Conservation (phyloP, 1,140 invertebrate species). For the Odontomachus brunneus region DNA sequence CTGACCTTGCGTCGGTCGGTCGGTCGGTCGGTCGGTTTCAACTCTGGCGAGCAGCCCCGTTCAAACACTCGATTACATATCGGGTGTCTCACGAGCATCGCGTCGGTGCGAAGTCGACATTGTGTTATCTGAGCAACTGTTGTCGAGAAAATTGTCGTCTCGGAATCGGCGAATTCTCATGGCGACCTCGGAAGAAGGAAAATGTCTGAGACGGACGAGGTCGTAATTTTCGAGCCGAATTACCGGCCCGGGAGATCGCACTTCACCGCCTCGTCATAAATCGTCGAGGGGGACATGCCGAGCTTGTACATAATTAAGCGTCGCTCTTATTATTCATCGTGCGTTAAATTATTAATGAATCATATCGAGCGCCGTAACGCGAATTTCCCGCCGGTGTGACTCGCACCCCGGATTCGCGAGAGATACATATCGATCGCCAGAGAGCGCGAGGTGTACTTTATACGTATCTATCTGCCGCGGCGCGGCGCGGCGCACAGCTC, state of each 20-base stretch:
- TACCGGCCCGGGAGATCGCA: background rate
- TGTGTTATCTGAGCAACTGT: background rate
- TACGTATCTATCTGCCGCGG: constrained; percentile 8
- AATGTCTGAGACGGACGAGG: background rate
- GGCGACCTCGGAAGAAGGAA: background rate
- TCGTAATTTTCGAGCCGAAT: background rate
- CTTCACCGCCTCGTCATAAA: background rate
- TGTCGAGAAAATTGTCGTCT: too few relatives aligned
- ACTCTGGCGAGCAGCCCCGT: constrained; percentile 74
- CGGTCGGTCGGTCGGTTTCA: constrained; percentile 74
- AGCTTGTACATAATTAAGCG: constrained; percentile 8
- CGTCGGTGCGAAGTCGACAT: background rate
- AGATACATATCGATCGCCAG: background rate
- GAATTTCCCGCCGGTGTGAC: background rate
- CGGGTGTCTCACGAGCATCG: constrained; percentile 65
- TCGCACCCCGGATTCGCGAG: background rate
- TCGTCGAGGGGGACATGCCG: background rate
- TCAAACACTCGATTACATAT: constrained; percentile 75
- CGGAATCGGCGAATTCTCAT: background rate
- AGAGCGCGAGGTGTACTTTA: background rate
- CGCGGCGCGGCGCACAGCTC: background rate
- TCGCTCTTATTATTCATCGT: background rate
- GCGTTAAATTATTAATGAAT: constrained; percentile 22
- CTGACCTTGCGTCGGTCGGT: constrained; percentile 82
- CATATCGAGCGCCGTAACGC: background rate